phyloP scores from a whole-genome alignment of 2,888 invertebrate species.

The Caenorhabditis drosophilae region DNA sequence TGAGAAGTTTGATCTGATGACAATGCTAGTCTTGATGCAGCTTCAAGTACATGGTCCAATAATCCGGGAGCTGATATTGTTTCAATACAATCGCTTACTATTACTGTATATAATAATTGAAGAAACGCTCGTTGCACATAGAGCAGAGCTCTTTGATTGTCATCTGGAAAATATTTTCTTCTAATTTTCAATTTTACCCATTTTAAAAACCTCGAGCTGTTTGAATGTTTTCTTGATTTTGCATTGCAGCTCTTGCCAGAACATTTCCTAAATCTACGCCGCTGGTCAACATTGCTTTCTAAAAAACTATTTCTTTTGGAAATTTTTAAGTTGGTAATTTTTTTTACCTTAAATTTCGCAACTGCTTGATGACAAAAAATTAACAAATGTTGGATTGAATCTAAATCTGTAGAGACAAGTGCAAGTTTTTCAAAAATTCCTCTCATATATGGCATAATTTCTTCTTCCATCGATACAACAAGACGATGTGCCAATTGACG shows the following conservation, averaged over 20 bases:
- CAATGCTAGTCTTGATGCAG: conserved; percentile 34
- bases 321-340: neutral
- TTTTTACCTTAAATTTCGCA: conserved; percentile 73
- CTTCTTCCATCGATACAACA: conserved; percentile 74
- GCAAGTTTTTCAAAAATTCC: conserved; percentile 28
- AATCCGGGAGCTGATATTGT: conserved; percentile 25
- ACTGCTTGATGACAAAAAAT: conserved; percentile 75
- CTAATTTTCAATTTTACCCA: neutral
- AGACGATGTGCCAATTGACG: conserved; percentile 73
- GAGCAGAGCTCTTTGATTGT: conserved; percentile 35
- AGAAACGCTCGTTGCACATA: conserved; percentile 50
- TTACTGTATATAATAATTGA: conserved; percentile 40
- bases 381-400: conserved; percentile 72
- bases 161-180: conserved; percentile 23
- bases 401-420: conserved; percentile 53
- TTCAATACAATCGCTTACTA: conserved; percentile 34
- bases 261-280: conserved; percentile 46
- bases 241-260: conserved; percentile 36
- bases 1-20: conserved; percentile 45
- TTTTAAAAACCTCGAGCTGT: conserved; percentile 30
- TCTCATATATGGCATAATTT: conserved; percentile 71
- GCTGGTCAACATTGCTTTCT: conserved; percentile 38
- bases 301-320: neutral
- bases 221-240: conserved; percentile 21
- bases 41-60: conserved; percentile 42